Base-by-base conservation (phyloP, 2,797 vertebrate genomes). In the Arnoldichthys spilopterus region DNA sequence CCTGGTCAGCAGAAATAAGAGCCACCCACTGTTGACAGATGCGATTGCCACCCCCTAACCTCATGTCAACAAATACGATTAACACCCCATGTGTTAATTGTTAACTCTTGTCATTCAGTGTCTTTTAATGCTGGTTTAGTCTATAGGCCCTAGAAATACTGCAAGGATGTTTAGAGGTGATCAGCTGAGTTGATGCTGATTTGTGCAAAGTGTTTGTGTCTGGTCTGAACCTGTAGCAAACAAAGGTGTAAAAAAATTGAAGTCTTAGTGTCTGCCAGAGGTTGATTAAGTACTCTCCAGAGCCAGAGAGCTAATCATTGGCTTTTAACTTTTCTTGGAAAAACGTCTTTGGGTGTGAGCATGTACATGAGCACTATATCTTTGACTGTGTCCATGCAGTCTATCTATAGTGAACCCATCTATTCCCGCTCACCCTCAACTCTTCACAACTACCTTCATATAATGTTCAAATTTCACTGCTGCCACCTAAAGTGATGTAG, bases 401-500 rank as follows among this genome's bases (percentile, higher is more conserved):
- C 5, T 20, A 6, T n/a, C 7, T 53, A 6, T n/a, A 53, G 20
- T 53, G 49, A 53, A n/a, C 7, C 49, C 20, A 6, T 53, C 49
- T n/a, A 2, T 53, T 53, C 12, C 20, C 20, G 20, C 12, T 20
- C 20, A n/a, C 12, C 20, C 49, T n/a, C 6, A 51, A 20, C n/a
- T 20, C 12, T 40, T 40, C 12, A 40, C 12, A 40, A 40, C 12
- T 37, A 8, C 11, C 13, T 47, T 13, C 0, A 11, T 15, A 13
- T 6, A 62, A 32, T 32, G 30, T 62, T 59, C 0, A 68, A 62
- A 53, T 24, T 6, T 47, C 16, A 77, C 22, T 77, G 59, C 30
- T 72, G 68, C 76, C 47, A 72, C 51, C 45, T 78, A 53, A 40
- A 30, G 76, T 53, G 32, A 72, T 43, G 20, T 12, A 22, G 45